Conservation (phyloP, 2,113 vertebrate species). For the Haliaeetus leucogaster region DNA sequence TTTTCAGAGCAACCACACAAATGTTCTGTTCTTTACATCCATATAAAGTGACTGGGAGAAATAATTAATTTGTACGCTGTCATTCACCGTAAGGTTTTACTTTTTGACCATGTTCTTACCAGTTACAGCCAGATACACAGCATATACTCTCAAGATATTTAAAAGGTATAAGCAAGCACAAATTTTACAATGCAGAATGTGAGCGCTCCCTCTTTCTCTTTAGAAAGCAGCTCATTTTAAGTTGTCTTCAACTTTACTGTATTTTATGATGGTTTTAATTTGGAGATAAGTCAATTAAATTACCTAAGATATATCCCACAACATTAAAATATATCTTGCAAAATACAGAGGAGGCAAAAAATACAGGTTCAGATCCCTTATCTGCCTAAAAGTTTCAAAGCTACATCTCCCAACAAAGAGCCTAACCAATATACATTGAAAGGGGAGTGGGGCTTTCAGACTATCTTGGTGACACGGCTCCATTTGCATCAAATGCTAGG, state of each 20-base stretch:
- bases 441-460: background rate
- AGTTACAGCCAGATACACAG: background rate
- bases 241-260: background rate
- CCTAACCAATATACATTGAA: background rate
- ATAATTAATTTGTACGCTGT: background rate
- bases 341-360: background rate
- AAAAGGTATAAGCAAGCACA: background rate
- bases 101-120: background rate
- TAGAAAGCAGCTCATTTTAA: background rate
- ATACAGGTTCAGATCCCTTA: background rate
- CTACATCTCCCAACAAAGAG: background rate
- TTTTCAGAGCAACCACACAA: background rate
- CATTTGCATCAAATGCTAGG: background rate
- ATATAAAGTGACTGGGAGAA: background rate
- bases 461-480: rapidly evolving
- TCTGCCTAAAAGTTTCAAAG: background rate
- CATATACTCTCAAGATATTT: background rate
- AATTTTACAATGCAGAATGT: background rate
- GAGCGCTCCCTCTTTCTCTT: background rate
- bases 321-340: background rate
- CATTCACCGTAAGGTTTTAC: background rate
- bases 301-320: background rate
- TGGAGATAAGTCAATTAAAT: background rate
- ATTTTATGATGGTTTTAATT: background rate
- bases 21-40: background rate